phyloP scores from a whole-genome alignment of 2,888 invertebrate genomes.

The Dastarcus helophoroides region DNA sequence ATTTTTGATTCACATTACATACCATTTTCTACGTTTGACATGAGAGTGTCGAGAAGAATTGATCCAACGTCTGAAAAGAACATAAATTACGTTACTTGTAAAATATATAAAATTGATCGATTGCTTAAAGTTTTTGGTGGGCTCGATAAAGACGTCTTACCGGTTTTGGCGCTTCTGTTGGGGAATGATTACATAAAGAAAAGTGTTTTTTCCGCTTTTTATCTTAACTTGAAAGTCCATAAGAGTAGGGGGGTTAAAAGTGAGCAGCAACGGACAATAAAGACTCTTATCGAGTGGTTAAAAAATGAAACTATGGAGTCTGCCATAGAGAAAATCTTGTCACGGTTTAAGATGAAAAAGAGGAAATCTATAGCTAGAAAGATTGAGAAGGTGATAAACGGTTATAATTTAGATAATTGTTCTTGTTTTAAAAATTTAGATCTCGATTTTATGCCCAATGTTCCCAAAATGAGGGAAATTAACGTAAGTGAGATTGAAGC shows the following conservation, averaged over 20 bases:
- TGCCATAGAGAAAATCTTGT: constrained; percentile 56
- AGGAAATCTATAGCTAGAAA: constrained; percentile 43
- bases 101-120: constrained; percentile 59
- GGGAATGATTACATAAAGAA: constrained; percentile 83
- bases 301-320: constrained; percentile 56
- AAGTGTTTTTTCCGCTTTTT: constrained; percentile 58
- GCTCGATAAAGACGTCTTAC: constrained; percentile 48
- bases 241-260: constrained; percentile 42
- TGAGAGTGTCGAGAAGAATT: constrained; percentile 28
- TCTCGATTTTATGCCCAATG: constrained; percentile 3
- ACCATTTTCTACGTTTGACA: constrained; percentile 57
- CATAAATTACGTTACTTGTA: constrained; percentile 47
- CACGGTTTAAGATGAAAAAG: constrained; percentile 45
- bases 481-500: constrained; percentile 10
- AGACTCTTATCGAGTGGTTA: constrained; percentile 64
- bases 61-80: constrained; percentile 15
- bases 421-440: constrained; percentile 48
- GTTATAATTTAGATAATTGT: constrained; percentile 50
- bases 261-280: constrained; percentile 57
- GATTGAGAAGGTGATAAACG: constrained; percentile 51
- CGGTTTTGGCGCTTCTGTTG: constrained; percentile 68
- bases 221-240: constrained; percentile 48
- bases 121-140: constrained; percentile 55
- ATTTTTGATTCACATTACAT: constrained; percentile 77
- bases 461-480: constrained; percentile 7